These are phyloP conservation scores for Leptinotarsa tumamoca DNA, from an alignment of 2,888 invertebrate species.

Conservation along the genomic window DNA sequence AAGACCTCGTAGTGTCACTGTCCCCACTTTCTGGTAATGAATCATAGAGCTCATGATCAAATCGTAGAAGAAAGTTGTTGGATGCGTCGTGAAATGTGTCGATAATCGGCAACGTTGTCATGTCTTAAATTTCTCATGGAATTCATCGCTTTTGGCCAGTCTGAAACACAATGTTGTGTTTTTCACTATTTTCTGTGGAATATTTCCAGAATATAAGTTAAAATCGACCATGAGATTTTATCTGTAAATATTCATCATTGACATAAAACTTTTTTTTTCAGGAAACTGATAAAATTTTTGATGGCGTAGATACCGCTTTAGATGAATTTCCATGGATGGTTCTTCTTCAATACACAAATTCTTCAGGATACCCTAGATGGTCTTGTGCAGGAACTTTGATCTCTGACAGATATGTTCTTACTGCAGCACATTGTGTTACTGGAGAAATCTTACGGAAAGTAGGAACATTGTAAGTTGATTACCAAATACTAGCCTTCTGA, in stretches of 20 bases:
- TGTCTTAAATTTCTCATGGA: too few species aligned
- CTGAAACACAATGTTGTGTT: too few species aligned
- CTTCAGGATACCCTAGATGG: slow-evolving; percentile 50
- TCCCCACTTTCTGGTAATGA: too few species aligned
- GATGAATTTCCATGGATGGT: slow-evolving; percentile 70
- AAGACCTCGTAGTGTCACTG: too few species aligned
- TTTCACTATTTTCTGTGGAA: too few species aligned
- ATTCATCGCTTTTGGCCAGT: too few species aligned
- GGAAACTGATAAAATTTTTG: slow-evolving; percentile 56
- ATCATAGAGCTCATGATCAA: too few species aligned
- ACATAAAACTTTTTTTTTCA: background rate
- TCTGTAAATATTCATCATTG: too few species aligned
- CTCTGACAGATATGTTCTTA: slow-evolving; percentile 68
- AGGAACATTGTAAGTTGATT: slow-evolving; percentile 63
- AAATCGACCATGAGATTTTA: too few species aligned
- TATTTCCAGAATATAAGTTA: background rate
- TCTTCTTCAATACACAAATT: slow-evolving; percentile 65
- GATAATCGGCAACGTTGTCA: too few species aligned
- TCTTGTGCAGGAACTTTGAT: slow-evolving; percentile 70
- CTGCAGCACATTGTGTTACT: slow-evolving; percentile 70
- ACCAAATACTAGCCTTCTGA: background rate
- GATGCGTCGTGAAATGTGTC: too few species aligned
- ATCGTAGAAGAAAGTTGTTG: too few species aligned
- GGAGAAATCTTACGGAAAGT: slow-evolving; percentile 54
- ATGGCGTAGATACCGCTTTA: slow-evolving; percentile 63